Percentiles rank a stretch among this genome's conserved stretches.
phyloP scores from a whole-genome alignment of 2,797 vertebrate species.

The Poecilia picta region DNA sequence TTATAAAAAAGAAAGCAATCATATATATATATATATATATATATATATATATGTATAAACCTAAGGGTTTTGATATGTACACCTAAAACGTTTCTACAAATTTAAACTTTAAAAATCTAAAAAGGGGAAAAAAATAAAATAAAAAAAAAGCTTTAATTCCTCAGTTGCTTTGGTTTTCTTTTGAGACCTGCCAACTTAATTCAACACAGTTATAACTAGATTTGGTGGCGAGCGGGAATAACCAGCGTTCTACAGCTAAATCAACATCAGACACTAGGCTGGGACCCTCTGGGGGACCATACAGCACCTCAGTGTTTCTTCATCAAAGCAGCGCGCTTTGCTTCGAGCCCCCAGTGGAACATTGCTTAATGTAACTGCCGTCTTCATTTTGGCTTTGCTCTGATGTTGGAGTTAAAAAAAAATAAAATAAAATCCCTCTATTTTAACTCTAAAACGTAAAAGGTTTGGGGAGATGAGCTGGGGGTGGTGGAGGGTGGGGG shows the following conservation, averaged over 20 bases:
- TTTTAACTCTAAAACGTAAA: conserved; percentile 74
- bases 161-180: conserved; percentile 55
- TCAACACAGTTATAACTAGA: conserved; percentile 79
- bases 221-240: conserved; percentile 75
- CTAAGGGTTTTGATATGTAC: conserved; percentile 5
- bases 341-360: conserved; percentile 70
- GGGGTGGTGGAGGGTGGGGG: background rate
- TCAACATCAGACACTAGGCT: conserved; percentile 78
- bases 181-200: conserved; percentile 75
- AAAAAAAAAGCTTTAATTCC: conserved; percentile 36
- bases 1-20: conserved; percentile 23
- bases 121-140: conserved; percentile 26
- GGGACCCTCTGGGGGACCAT: conserved; percentile 58
- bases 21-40: background rate
- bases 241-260: conserved; percentile 77
- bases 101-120: conserved; percentile 31
- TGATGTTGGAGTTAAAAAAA: conserved; percentile 69
- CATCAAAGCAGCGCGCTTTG: conserved; percentile 59
- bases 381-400: conserved; percentile 77
- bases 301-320: conserved; percentile 66
- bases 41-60: background rate
- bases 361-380: conserved; percentile 73
- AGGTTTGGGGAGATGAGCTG: conserved; percentile 53
- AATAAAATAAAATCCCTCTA: conserved; percentile 72
- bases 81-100: conserved; percentile 24